phyloP scores from a whole-genome alignment of 1,140 invertebrate species.

The Lepeophtheirus salmonis region DNA sequence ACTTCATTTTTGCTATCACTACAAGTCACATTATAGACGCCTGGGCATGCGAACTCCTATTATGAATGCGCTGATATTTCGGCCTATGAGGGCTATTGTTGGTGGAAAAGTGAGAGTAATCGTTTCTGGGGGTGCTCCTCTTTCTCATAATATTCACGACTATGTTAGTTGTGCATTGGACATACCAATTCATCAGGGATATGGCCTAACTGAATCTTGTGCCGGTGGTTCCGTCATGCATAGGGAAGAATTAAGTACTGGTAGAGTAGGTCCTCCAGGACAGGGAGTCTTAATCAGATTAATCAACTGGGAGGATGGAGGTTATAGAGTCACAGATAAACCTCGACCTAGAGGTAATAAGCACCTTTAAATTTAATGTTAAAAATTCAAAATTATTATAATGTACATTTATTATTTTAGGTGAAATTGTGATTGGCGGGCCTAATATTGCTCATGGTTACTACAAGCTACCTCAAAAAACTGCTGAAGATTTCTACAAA shows the following conservation, averaged over 20 bases:
- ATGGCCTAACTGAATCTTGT: constrained; percentile 90
- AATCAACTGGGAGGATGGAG: constrained; percentile 86
- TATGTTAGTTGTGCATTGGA: constrained; percentile 85
- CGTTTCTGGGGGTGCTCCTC: constrained; percentile 65
- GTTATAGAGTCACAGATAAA: constrained; percentile 69
- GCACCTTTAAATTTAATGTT: too few relatives aligned
- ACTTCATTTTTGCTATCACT: constrained; percentile 76
- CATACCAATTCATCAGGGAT: constrained; percentile 69
- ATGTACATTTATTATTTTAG: too few relatives aligned
- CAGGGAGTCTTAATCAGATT: constrained; percentile 65
- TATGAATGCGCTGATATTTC: constrained; percentile 40
- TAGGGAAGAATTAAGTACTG: constrained; percentile 50
- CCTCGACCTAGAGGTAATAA: constrained; percentile 51
- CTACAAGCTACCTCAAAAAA: constrained; percentile 73
- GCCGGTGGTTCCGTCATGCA: constrained; percentile 74
- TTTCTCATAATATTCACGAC: constrained; percentile 80
- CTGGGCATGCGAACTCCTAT: constrained; percentile 59
- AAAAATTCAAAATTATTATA: too few relatives aligned
- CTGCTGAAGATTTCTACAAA: constrained; percentile 70
- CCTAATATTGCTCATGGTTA: constrained; percentile 79
- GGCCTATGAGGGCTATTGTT: constrained; percentile 57
- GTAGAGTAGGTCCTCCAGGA: constrained; percentile 72
- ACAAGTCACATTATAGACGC: constrained; percentile 63
- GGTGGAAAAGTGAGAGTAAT: constrained; percentile 66
- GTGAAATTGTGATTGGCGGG: constrained; percentile 77